These are phyloP conservation scores for Ceratosolen solmsi DNA, from an alignment of 1,140 invertebrate genomes.

Conservation along the genomic window DNA sequence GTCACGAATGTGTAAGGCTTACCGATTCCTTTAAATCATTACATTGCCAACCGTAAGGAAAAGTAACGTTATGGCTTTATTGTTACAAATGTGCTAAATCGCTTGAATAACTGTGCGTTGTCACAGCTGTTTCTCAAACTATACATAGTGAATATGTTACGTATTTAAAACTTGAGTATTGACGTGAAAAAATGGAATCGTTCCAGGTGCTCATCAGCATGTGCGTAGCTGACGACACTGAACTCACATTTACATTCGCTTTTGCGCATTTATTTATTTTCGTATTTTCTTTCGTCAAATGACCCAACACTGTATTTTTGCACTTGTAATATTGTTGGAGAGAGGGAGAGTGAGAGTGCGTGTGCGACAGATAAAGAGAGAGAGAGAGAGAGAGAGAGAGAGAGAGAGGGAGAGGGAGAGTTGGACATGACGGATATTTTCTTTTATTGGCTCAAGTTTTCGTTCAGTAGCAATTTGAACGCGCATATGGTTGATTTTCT, in stretches of 20 bases:
- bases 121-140: not conserved
- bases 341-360: not conserved
- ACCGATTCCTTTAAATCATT: not conserved
- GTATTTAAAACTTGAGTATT: not conserved
- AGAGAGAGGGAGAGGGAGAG: not conserved
- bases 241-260: not conserved
- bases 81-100: not conserved
- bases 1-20: not conserved
- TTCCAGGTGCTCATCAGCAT: not conserved
- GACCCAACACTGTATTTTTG: no score
- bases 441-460: conserved; percentile 17
- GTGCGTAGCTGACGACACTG: not conserved
- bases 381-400: not conserved
- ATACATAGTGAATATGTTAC: not conserved
- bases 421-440: not conserved
- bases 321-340: conserved; percentile 7
- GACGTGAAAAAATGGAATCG: not conserved
- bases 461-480: conserved; percentile 23
- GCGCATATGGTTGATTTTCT: not conserved
- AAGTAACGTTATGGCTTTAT: not conserved
- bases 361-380: not conserved
- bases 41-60: not conserved
- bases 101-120: not conserved
- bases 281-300: not conserved
- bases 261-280: not conserved